Percentiles rank a stretch among this genome's conserved stretches.
Evolutionary conservation across 2,888 invertebrate species (phyloP).

Genomic region (Lasioglossum oenotherae): DNA sequence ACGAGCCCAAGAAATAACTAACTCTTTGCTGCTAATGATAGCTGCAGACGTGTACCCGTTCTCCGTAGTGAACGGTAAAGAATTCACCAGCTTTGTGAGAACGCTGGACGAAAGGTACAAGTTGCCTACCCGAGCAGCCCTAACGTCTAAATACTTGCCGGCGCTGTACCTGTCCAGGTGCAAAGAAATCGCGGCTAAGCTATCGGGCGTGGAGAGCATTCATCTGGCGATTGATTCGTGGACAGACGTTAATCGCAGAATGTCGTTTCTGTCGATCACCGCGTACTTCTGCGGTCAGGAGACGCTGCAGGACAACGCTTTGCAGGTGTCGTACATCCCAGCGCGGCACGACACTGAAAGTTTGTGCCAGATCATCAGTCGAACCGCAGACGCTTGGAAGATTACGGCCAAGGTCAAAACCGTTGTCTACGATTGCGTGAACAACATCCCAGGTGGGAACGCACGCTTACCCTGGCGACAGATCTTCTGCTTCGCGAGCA

Average conservation of each 20-base stretch:
- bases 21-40: slow-evolving; percentile 3
- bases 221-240: not conserved
- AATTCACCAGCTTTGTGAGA: not conserved
- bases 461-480: not conserved
- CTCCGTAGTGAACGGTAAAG: not conserved
- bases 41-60: not conserved
- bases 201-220: not conserved
- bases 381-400: not conserved
- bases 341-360: not conserved
- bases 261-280: not conserved
- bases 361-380: not conserved
- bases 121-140: not conserved
- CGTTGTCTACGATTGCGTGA: not conserved
- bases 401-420: not conserved
- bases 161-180: not conserved
- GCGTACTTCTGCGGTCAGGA: not conserved
- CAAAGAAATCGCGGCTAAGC: not conserved
- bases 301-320: not conserved
- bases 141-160: not conserved
- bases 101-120: not conserved
- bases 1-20: not conserved
- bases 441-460: not conserved
- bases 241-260: not conserved
- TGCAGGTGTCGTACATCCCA: not conserved
- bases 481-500: slow-evolving; percentile 4